Evolutionary conservation across 2,888 invertebrate genomes (phyloP).

Genomic region (Thereva nobilitata): DNA sequence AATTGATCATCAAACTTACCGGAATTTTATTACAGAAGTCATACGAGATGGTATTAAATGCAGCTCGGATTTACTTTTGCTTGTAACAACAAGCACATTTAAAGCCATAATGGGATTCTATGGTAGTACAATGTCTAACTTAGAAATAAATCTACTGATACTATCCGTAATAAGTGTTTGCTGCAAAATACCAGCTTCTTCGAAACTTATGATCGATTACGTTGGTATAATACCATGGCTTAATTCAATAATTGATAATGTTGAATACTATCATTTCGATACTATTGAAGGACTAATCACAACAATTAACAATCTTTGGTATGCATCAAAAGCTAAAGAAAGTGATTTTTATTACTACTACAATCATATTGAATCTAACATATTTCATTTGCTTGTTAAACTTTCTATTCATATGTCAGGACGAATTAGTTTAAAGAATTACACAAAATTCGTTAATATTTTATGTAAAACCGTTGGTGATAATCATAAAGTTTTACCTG

Average conservation of each 20-base stretch:
- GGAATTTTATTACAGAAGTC: conserved; percentile 77
- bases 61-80: conserved; percentile 72
- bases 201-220: conserved; percentile 67
- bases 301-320: conserved; percentile 55
- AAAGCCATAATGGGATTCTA: conserved; percentile 78
- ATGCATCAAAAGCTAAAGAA: conserved; percentile 50
- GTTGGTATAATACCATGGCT: conserved; percentile 77
- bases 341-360: conserved; percentile 49
- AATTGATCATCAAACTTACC: conserved; percentile 68
- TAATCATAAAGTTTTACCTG: conserved; percentile 45
- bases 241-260: conserved; percentile 52
- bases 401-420: conserved; percentile 52
- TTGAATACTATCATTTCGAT: conserved; percentile 57
- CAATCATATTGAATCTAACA: conserved; percentile 47
- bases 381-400: conserved; percentile 50
- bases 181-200: conserved; percentile 67
- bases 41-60: conserved; percentile 77
- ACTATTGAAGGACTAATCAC: conserved; percentile 55
- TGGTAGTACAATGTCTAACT: conserved; percentile 66
- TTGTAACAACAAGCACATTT: conserved; percentile 73
- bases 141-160: conserved; percentile 67
- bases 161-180: conserved; percentile 67
- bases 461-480: conserved; percentile 49
- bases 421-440: conserved; percentile 48
- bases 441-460: conserved; percentile 53